Evolutionary conservation across 2,888 invertebrate genomes (phyloP).

Genomic region (Xylota segnis): DNA sequence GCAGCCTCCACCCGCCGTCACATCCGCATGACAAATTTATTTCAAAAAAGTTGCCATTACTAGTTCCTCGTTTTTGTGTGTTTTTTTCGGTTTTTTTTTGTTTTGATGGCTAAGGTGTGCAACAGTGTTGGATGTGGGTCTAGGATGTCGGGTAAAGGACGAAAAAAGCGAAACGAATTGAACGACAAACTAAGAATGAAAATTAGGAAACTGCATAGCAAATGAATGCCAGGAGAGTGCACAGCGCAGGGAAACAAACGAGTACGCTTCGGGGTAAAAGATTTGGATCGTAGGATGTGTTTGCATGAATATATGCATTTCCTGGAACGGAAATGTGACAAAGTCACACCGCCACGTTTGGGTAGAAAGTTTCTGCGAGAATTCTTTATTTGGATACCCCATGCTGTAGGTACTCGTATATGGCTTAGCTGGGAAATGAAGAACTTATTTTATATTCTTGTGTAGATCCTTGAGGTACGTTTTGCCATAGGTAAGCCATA

Average conservation of each 20-base stretch:
- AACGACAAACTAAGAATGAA: constrained; percentile 67
- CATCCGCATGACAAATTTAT: constrained; percentile 41
- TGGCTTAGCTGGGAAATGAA: constrained; percentile 54
- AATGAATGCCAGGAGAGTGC: constrained; percentile 20
- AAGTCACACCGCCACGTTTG: constrained; percentile 48
- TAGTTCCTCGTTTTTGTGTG: not conserved
- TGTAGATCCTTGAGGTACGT: constrained; percentile 25
- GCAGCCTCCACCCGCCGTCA: not conserved
- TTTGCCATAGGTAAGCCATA: not conserved
- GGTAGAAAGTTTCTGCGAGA: constrained; percentile 19
- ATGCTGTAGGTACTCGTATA: constrained; percentile 2
- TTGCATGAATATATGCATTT: constrained; percentile 49
- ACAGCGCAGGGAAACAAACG: constrained; percentile 20
- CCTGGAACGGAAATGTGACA: constrained; percentile 62
- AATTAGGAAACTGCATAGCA: constrained; percentile 57
- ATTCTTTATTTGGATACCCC: constrained; percentile 5
- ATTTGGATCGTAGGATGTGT: constrained; percentile 12
- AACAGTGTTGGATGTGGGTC: constrained; percentile 9
- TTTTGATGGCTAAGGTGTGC: constrained; percentile 8
- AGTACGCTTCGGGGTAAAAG: constrained; percentile 28
- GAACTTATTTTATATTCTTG: constrained; percentile 55
- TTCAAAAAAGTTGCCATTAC: constrained; percentile 43
- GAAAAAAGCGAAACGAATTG: constrained; percentile 48
- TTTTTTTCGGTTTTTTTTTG: not conserved
- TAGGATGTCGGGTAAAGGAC: not conserved